Evolutionary conservation across 2,113 vertebrate species (phyloP).

Genomic region (Notothenia coriiceps): DNA sequence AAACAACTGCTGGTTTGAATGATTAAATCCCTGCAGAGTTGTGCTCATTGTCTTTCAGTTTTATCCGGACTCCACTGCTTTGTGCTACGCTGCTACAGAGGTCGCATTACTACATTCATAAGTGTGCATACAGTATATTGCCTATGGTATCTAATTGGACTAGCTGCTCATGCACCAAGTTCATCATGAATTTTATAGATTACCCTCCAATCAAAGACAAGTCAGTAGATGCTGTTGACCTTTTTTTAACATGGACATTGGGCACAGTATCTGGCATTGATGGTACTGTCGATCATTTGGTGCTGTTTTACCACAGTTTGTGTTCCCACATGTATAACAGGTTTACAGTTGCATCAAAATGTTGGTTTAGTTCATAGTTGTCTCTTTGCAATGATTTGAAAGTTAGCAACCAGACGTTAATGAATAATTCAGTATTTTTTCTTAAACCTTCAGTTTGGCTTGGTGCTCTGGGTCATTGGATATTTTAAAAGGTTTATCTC

Average conservation of each 20-base stretch:
- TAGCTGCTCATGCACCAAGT: background rate
- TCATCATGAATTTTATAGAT: background rate
- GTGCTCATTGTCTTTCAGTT: slow-evolving; percentile 19
- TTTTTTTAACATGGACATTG: background rate
- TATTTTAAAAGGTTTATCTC: no score
- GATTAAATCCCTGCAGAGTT: slow-evolving; percentile 6
- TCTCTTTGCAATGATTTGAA: background rate
- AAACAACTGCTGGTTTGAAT: slow-evolving; percentile 15
- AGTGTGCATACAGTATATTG: background rate
- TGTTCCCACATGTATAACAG: background rate
- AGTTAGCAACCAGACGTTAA: background rate
- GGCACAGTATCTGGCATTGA: no score
- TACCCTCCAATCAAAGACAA: background rate
- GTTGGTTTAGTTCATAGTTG: background rate
- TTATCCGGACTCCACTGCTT: background rate
- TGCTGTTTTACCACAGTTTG: background rate
- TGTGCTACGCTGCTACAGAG: background rate
- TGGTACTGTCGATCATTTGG: background rate
- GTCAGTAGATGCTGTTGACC: no score
- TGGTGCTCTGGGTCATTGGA: no score
- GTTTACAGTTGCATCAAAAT: background rate
- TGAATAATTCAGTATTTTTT: no score
- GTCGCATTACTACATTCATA: background rate
- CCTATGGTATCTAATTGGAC: background rate
- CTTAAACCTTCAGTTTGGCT: no score